These are phyloP conservation scores for Lordiphosa fenestrarum DNA, from an alignment of 2,888 invertebrate genomes.

Conservation along the genomic window DNA sequence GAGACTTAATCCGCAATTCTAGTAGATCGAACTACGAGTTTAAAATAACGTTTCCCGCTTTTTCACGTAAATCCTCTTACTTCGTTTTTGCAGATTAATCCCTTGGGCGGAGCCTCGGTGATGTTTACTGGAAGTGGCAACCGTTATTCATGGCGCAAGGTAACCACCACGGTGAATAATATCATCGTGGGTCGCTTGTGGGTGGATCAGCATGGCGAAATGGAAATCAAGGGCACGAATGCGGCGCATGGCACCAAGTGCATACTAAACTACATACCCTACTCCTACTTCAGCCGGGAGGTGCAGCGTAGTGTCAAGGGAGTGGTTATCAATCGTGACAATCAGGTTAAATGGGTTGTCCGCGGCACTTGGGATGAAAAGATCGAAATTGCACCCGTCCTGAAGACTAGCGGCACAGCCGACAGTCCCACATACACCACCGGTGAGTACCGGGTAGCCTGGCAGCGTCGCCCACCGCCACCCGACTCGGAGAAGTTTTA, in stretches of 20 bases:
- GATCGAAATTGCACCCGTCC: conserved; percentile 96
- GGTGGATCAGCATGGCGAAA: conserved; percentile 99
- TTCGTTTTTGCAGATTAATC: conserved; percentile 79
- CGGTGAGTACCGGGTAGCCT: conserved; percentile 90
- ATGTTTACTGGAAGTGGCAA: conserved; percentile 86
- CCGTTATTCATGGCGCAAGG: conserved; percentile 98
- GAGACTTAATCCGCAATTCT: too few species aligned
- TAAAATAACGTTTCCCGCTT: too few species aligned
- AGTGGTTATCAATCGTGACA: conserved; percentile 86
- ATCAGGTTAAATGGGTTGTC: conserved; percentile 88
- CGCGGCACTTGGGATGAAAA: conserved; percentile 97
- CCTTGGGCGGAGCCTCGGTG: conserved; percentile 87
- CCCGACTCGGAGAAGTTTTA: conserved; percentile 89
- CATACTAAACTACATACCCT: conserved; percentile 97
- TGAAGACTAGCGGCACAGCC: conserved; percentile 84
- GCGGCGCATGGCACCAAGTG: conserved; percentile 95
- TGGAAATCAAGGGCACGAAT: conserved; percentile 95
- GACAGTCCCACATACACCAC: conserved; percentile 96
- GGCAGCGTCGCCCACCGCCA: conserved; percentile 91
- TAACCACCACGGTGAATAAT: conserved; percentile 99
- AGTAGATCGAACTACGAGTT: too few species aligned
- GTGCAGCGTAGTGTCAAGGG: conserved; percentile 94
- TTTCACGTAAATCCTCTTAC: too few species aligned
- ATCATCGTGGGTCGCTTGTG: conserved; percentile 99
- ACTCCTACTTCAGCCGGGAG: conserved; percentile 99